Evolutionary conservation across 2,888 invertebrate genomes (phyloP).

Genomic region (Nesidiocoris tenuis): DNA sequence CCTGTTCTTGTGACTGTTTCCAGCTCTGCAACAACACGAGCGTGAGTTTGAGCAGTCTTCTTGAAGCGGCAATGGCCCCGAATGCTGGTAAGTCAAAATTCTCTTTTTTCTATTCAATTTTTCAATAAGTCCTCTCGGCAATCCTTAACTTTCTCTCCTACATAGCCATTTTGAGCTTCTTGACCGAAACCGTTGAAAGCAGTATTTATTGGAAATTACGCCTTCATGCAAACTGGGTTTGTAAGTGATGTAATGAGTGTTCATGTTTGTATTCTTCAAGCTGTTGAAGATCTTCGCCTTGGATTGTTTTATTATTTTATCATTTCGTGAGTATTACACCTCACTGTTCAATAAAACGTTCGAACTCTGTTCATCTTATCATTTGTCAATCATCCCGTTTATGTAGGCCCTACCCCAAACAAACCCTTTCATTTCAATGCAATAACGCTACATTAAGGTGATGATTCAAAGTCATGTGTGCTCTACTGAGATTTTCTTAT

Average conservation of each 20-base stretch:
- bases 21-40: constrained; percentile 28
- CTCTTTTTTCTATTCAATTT: constrained; percentile 7
- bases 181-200: too few species aligned
- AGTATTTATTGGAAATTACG: too few species aligned
- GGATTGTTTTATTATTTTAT: neutral
- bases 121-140: neutral
- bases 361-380: neutral
- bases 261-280: neutral
- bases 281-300: neutral
- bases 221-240: too few species aligned
- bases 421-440: too few species aligned
- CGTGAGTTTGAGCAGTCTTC: constrained; percentile 41
- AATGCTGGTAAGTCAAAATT: constrained; percentile 7
- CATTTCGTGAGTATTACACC: neutral
- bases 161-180: too few species aligned
- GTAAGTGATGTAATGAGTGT: too few species aligned
- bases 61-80: constrained; percentile 39
- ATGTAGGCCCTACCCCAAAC: too few species aligned
- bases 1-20: constrained; percentile 11
- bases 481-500: constrained; percentile 39
- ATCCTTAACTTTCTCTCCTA: neutral
- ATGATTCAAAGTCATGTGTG: neutral
- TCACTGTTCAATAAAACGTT: neutral
- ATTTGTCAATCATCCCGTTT: neutral
- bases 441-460: too few species aligned